Evolutionary conservation across 1,140 invertebrate genomes (phyloP).

Genomic region (Rhagoletis pomonella): DNA sequence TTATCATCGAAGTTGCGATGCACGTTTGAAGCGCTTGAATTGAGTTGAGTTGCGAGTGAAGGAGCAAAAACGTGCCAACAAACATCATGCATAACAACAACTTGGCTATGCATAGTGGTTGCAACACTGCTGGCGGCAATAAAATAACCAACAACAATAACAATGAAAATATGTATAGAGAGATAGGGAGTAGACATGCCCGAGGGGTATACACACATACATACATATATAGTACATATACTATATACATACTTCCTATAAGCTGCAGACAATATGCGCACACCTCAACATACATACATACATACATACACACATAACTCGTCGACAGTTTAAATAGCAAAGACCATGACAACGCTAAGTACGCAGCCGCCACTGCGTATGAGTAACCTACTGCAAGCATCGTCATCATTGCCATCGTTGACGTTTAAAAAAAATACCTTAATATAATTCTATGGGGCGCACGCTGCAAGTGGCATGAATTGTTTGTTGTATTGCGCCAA

Average conservation of each 20-base stretch:
- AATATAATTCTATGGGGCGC: background rate
- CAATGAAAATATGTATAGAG: background rate
- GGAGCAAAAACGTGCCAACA: background rate
- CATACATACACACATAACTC: too few relatives aligned
- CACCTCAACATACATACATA: background rate
- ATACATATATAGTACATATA: background rate
- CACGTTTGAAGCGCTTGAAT: slow-evolving; percentile 7
- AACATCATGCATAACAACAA: background rate
- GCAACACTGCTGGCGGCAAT: background rate
- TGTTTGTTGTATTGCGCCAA: too few relatives aligned
- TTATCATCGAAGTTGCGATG: background rate
- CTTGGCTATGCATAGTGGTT: background rate
- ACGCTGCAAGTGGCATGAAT: background rate
- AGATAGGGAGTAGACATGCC: too few relatives aligned
- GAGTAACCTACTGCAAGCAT: slow-evolving; percentile 14
- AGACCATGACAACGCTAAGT: background rate
- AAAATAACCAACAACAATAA: background rate
- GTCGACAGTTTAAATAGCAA: background rate
- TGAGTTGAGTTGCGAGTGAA: background rate
- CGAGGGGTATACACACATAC: too few relatives aligned
- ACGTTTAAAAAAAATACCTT: background rate
- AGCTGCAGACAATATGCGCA: background rate
- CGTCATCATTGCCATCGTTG: background rate
- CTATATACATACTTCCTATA: background rate
- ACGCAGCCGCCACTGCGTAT: slow-evolving; percentile 13